Evolutionary conservation across 2,797 vertebrate species (phyloP), one percentile per base, ranked within the genome.

Genomic region (Champsocephalus gunnari): DNA sequence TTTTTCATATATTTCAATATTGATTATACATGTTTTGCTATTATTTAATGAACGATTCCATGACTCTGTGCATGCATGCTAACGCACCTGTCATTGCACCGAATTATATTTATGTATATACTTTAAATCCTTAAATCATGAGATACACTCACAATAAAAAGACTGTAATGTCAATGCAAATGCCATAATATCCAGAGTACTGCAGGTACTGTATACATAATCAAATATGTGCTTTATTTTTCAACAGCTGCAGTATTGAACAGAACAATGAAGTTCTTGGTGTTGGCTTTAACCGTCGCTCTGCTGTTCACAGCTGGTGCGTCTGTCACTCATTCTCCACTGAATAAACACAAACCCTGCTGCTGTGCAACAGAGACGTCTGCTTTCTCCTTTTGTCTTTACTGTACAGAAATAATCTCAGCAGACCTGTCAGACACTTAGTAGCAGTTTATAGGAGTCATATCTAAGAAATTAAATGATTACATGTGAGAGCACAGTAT

Each of bases 261-360:
- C 68, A 73, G 71, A 87, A 91, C 55, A 51, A 95, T 94, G 95
- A 95, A 93, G 90, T 44, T 90, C 72, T 62, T 93, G 75, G 69
- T 91, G 44, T 79, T 94, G 62, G 81, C 71, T 59, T 65, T 93
- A 45, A 56, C 80, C 67, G 24, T 91, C 3, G 45, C 82, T 60
- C 73, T 94, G 87, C 69, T 93, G 87, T 81, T 94, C 72, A 71
- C 89, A 80, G 86, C 78, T n/a, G 91, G 94, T 95, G 79, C 92
- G 94, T 91, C 83, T 90, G 85, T 86, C 87, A 87, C 81, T 92
- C 74, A 92, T 91, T 92, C 67, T 84, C 89, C 77, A 88, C 84
- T 88, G 67, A 82, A 68, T 66, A 82, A 91, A 93, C 82, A 88
- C 62, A 69, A 77, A 8, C 51, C 68, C 75, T 49, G 75, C 84